phyloP scores from a whole-genome alignment of 2,113 vertebrate genomes.

The Herpailurus yagouaroundi region DNA sequence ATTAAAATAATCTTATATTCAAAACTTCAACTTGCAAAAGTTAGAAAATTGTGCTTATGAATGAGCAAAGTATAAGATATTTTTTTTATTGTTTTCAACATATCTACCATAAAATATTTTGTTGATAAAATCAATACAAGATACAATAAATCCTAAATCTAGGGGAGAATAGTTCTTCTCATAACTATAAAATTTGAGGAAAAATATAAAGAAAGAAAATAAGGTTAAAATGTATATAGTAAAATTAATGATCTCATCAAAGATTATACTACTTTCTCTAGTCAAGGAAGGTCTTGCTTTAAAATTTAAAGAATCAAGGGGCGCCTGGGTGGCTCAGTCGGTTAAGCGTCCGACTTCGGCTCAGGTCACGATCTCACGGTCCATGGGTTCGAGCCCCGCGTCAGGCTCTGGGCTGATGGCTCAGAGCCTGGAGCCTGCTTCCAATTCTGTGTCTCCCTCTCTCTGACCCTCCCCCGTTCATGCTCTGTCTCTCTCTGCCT shows the following conservation, averaged over 20 bases:
- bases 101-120: neutral
- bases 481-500: too few relatives aligned
- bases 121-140: neutral
- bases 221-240: neutral
- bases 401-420: too few relatives aligned
- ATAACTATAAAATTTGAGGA: neutral
- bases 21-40: neutral
- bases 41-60: conserved; percentile 26
- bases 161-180: neutral
- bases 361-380: too few relatives aligned
- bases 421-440: too few relatives aligned
- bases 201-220: conserved; percentile 3
- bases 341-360: too few relatives aligned
- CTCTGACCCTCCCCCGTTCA: too few relatives aligned
- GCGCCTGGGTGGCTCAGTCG: too few relatives aligned
- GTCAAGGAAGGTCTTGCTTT: neutral
- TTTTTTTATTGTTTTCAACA: neutral
- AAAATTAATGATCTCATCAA: neutral
- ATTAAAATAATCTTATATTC: conserved; percentile 14
- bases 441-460: too few relatives aligned
- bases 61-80: neutral
- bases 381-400: too few relatives aligned
- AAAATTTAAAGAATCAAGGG: neutral
- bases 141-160: neutral
- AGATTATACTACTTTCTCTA: neutral